Base-by-base conservation (phyloP, 1,140 invertebrate species). In the Monochamus saltuarius region DNA sequence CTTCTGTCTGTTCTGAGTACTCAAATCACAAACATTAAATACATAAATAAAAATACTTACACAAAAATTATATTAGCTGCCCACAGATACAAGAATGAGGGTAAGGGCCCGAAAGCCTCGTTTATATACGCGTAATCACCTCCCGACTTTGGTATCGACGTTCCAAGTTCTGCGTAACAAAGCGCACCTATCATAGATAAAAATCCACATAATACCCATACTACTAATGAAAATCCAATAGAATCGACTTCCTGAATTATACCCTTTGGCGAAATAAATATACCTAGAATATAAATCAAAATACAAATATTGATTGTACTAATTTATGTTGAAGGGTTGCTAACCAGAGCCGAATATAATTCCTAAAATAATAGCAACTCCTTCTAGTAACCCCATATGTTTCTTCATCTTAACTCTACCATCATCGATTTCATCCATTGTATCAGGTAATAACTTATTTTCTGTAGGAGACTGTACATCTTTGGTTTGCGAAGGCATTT, bases 191-290 rank as follows among this genome's bases (percentile, higher is more conserved):
- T 84, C 70, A 94, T 88, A 0, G 91, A 92, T 14, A 95, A 75
- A 4, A 92, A 67, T 7, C 96, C 96, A 72, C 92, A 97, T 0
- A 89, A 70, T 0, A 88, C 79, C 96, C 96, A 98, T 35, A 98
- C 85, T n/a, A 92, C 75, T 4, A 98, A 78, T 0, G 94, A 91
- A 17, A 91, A 81, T 49, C 93, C 93, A 11, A 94, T 86, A 39
- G 94, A 95, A 3, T 92, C 91, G 1, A 93, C 89, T 78, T 95
- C 86, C 62, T 84, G 75, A 7, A 98, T 82, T 6, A 99, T 94
- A 64, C 96, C 97, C 78, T 92, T 95, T 0, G 97, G 97, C 0
- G 95, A 95, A 40, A 99, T 90, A 77, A 99, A 99, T 70, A 99
- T 99, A 65, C 83, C 78, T 79, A 57, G 59, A 75, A 58, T 40